These are phyloP conservation scores for Zhuqinia jingwanae DNA, from an alignment of 2,888 invertebrate species.

Conservation along the genomic window DNA sequence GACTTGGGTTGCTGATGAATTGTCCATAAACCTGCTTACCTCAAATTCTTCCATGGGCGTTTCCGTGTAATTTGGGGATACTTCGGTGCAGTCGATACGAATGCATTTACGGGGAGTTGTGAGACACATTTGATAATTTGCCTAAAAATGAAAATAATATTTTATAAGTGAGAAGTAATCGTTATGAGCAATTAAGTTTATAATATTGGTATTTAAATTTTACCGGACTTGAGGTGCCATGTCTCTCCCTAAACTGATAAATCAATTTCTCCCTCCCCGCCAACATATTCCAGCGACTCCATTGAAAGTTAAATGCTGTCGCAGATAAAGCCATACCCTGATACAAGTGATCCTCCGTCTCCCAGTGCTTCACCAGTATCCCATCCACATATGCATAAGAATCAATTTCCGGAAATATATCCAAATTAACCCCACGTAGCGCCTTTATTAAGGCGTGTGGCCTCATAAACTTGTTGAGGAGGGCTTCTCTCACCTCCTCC, in stretches of 20 bases:
- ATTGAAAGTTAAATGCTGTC: slow-evolving; percentile 89
- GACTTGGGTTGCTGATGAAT: no score
- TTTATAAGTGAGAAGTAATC: no score
- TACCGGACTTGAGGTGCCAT: slow-evolving; percentile 80
- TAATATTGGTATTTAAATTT: no score
- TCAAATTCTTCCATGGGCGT: slow-evolving; percentile 82
- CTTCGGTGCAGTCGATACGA: slow-evolving; percentile 88
- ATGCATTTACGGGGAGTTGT: slow-evolving; percentile 87
- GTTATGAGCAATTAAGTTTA: no score
- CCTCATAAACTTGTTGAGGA: slow-evolving; percentile 84
- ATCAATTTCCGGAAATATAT: slow-evolving; percentile 91
- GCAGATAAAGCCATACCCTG: slow-evolving; percentile 88
- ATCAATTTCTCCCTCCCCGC: slow-evolving; percentile 85
- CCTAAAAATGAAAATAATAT: no score
- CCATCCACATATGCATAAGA: slow-evolving; percentile 84
- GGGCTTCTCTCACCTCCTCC: slow-evolving; percentile 83
- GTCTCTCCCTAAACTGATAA: slow-evolving; percentile 85
- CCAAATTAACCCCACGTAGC: slow-evolving; percentile 87
- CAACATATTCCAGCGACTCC: slow-evolving; percentile 87
- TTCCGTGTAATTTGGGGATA: slow-evolving; percentile 86
- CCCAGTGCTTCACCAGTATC: slow-evolving; percentile 84
- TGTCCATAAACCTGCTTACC: slow-evolving; percentile 81
- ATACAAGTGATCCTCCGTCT: slow-evolving; percentile 86
- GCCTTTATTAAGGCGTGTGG: slow-evolving; percentile 85
- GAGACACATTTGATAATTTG: slow-evolving; percentile 82